Conservation (phyloP, 2,113 vertebrate genomes). For the Tragelaphus strepsiceros region DNA sequence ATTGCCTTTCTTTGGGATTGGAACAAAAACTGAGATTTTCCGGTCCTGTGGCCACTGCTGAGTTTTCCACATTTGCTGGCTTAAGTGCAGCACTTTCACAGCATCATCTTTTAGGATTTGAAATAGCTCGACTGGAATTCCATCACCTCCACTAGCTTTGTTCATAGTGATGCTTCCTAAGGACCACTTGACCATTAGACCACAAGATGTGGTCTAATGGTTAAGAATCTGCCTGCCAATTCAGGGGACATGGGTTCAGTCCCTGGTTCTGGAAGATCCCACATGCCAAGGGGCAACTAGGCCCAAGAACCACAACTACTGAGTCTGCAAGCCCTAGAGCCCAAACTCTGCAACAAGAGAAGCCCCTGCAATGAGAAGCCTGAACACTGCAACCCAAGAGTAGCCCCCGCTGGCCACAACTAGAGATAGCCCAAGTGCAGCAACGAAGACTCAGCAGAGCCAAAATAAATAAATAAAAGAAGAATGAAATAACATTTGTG, state of each 20-base stretch:
- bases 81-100: neutral
- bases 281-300: neutral
- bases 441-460: neutral
- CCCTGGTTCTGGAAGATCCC: neutral
- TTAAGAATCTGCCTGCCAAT: neutral
- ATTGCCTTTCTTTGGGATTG: neutral
- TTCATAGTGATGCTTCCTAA: neutral
- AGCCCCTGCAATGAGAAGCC: neutral
- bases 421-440: neutral
- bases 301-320: neutral
- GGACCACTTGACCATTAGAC: neutral
- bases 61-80: neutral
- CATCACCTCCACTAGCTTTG: neutral
- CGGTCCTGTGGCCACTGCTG: neutral
- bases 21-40: neutral
- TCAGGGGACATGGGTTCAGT: neutral
- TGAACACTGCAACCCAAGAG: neutral
- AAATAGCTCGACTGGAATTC: neutral
- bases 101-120: neutral
- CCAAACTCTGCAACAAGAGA: neutral
- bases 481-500: neutral
- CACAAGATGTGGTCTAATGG: neutral
- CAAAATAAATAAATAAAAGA: neutral
- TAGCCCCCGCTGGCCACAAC: neutral
- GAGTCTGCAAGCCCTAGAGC: neutral